Evolutionary conservation across 2,888 invertebrate genomes (phyloP).

Genomic region (Gisinianus flammeolus): DNA sequence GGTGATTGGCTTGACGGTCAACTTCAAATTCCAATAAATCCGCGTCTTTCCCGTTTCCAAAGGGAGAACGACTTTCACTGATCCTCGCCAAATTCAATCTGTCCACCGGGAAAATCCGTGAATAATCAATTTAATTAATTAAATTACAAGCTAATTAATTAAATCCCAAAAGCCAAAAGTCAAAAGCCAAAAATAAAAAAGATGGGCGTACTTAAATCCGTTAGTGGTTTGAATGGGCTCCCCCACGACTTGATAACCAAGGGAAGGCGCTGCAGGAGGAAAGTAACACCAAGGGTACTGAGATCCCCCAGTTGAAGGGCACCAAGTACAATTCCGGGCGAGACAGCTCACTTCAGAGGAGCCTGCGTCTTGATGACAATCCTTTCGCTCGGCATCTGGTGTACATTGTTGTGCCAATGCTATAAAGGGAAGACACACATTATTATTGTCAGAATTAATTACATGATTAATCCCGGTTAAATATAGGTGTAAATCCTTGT

Average conservation of each 20-base stretch:
- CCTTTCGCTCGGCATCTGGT: slow-evolving; percentile 65
- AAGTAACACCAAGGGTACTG: slow-evolving; percentile 51
- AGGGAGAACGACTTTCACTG: slow-evolving; percentile 25
- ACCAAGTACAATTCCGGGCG: slow-evolving; percentile 76
- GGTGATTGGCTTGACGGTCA: slow-evolving; percentile 53
- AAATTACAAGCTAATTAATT: not conserved
- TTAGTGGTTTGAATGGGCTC: slow-evolving; percentile 9
- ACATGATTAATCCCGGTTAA: too few relatives aligned
- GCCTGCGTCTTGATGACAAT: slow-evolving; percentile 72
- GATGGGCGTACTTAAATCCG: slow-evolving; percentile 35
- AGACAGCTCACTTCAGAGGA: slow-evolving; percentile 66
- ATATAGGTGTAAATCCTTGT: too few relatives aligned
- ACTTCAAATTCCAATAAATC: slow-evolving; percentile 43
- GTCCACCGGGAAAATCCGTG: slow-evolving; percentile 10
- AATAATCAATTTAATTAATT: not conserved
- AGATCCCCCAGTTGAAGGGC: slow-evolving; percentile 41
- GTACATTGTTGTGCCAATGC: slow-evolving; percentile 35
- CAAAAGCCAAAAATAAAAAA: not conserved
- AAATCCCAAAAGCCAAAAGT: too few relatives aligned
- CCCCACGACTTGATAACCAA: slow-evolving; percentile 38
- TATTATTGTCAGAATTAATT: too few relatives aligned
- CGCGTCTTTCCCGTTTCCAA: slow-evolving; percentile 38
- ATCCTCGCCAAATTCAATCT: slow-evolving; percentile 37
- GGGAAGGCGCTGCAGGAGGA: too few relatives aligned
- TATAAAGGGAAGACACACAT: too few relatives aligned